A percentile compares a stretch with the other conserved stretches of the same genome.
Evolutionary conservation across 2,797 vertebrate species (phyloP).

Genomic region (Gastrophryne carolinensis): DNA sequence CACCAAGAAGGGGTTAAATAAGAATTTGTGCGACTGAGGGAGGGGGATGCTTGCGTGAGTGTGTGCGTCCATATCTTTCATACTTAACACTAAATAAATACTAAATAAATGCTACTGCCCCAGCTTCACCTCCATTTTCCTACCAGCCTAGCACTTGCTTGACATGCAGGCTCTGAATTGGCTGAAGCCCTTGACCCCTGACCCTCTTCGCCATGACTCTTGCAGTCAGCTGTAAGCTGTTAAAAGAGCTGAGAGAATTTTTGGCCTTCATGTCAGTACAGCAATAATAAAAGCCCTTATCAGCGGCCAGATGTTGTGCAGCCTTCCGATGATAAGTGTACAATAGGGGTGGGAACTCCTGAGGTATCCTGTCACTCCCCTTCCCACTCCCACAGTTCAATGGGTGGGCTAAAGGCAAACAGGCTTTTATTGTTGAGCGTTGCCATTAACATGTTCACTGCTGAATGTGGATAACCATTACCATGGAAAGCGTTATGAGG

Average conservation of each 20-base stretch:
- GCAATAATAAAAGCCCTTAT: constrained; percentile 40
- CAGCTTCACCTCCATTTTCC: no score
- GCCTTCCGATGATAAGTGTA: constrained; percentile 37
- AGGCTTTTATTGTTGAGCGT: not conserved
- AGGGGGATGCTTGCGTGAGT: no score
- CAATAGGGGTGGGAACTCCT: constrained; percentile 17
- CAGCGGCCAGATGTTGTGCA: constrained; percentile 34
- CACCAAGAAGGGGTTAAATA: no score
- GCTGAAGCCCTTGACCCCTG: not conserved
- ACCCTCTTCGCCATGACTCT: not conserved
- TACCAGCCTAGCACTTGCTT: not conserved
- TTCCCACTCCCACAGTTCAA: not conserved
- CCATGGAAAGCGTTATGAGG: no score
- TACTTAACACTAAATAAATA: no score
- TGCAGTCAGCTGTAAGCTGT: not conserved
- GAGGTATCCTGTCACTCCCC: constrained; percentile 22
- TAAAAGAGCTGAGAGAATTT: not conserved
- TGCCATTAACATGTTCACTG: not conserved
- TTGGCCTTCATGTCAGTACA: constrained; percentile 6
- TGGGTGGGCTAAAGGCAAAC: not conserved
- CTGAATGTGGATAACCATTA: not conserved
- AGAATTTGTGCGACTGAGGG: no score
- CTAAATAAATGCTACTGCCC: no score
- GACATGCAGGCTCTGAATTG: not conserved
- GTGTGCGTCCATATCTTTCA: no score